Evolutionary conservation across 2,888 invertebrate species (phyloP), one percentile per base, ranked within the genome.

Genomic region (Leucoma salicis): DNA sequence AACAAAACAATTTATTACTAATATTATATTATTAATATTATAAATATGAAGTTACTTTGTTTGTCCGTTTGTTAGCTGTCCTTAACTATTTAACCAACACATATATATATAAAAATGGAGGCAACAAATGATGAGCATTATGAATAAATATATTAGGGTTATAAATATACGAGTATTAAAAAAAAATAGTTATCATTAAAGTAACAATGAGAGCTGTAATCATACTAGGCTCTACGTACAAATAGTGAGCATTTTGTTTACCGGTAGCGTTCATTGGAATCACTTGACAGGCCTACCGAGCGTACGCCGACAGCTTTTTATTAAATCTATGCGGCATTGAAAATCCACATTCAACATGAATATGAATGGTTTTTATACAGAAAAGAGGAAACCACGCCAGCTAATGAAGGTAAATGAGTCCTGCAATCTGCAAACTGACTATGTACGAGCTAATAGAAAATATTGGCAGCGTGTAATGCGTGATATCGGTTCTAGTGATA

Each of bases 391-490:
- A 53, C 72, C 81, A 1, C 66, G 78, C 2, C 80, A 78, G 48
- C 62, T 83, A 43, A 51, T 70, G 43, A 72, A 63, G 49, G 60
- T 87, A 14, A 78, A 70, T 13, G 81, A 84, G 1, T 72, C 68
- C 52, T 79, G 69, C 42, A 82, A 81, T 53, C 47, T 58, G 2
- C n/a, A n/a, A n/a, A 49, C 66, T 0, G 74, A 76, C 49, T 74
- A 78, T 10, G 54, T 82, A 37, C 74, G 78, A 3, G 52, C 45
- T 2, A 83, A 82, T 42, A 87, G 72, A 55, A 70, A 67, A 46
- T 86, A 87, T 58, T 89, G 89, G 89, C 63, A 63, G 11, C 59
- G 53, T 38, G 60, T 81, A n/a, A 78, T 87, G 35, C 38, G 67
- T 16, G 52, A 73, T 42, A 53, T 84, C 12, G 71, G 81, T 44